Percentiles rank a stretch among this genome's conserved stretches.
Conservation (phyloP, 1,140 invertebrate species). For the Oscheius sp. region DNA sequence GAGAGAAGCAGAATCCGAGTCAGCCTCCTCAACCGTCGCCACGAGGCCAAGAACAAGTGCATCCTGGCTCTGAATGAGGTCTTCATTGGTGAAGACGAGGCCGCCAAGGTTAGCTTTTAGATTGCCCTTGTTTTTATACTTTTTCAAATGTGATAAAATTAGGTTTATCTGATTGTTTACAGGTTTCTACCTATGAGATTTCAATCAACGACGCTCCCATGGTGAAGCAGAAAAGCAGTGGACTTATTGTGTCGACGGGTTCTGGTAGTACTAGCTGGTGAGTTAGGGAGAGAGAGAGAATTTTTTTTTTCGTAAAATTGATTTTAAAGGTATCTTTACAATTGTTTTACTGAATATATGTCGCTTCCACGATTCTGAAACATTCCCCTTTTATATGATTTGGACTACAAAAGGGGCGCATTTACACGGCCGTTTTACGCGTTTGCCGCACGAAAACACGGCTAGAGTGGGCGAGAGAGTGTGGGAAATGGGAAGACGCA, state of each 20-base stretch:
- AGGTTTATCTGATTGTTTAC: too few relatives aligned
- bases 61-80: constrained; percentile 81
- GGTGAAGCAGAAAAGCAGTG: constrained; percentile 89
- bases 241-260: constrained; percentile 88
- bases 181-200: constrained; percentile 86
- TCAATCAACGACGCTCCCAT: constrained; percentile 71
- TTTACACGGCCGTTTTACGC: too few relatives aligned
- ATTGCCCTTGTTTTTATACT: background rate
- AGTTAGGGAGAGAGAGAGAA: too few relatives aligned
- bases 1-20: constrained; percentile 10
- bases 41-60: constrained; percentile 4
- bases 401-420: too few relatives aligned
- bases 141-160: background rate
- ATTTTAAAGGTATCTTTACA: too few relatives aligned
- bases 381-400: too few relatives aligned
- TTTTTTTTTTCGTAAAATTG: constrained; percentile 29
- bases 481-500: too few relatives aligned
- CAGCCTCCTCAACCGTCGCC: constrained; percentile 69
- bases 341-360: too few relatives aligned
- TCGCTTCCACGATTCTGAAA: too few relatives aligned
- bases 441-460: too few relatives aligned
- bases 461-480: too few relatives aligned
- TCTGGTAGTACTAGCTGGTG: constrained; percentile 98
- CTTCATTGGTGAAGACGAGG: constrained; percentile 90
- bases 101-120: constrained; percentile 67